Base-by-base conservation (phyloP, 1,140 invertebrate species). In the Camponotus vicinus region DNA sequence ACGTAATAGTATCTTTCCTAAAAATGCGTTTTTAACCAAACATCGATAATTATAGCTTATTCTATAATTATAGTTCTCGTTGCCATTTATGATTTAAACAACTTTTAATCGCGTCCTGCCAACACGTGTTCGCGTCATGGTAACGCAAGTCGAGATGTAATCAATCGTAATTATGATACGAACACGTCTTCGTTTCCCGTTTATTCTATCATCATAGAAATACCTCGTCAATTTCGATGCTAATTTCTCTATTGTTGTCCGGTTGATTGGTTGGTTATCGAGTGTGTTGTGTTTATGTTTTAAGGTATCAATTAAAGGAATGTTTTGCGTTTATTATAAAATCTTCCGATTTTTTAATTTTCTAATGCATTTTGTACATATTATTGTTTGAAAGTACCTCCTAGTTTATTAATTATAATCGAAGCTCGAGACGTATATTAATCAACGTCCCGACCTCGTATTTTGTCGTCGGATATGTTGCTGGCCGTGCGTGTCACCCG, bases 401-500 rank as follows among this genome's bases (percentile, higher is more conserved):
- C 1, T 59, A 59, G 15, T 42, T 63, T 18, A 61, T 45, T 45
- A 42, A 63, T 45, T 61, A 27, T 4, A 3, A 5, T 6, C 13
- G 7, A 9, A 77, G 15, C 42, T 42, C 21, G 57, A 63, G 18
- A 21, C 21, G 18, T 55, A 57, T 8, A 40, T 61, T 59, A 76
- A 76, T 76, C 55, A 49, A 83, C 42, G 32, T 76, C 55, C 45
- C 70, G 2, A 9, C 79, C 52, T 52, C 57, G 34, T 79, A 69
- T 80, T 90, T 90, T 77, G 45, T 78, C 73, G 49, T 45, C 5
- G 18, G 34, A 70, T 69, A 86, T 86, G 57, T 75, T 86, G 73
- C 71, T 67, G 71, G 77, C 49, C 37, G 59, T 84, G 77, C 84
- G 86, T 88, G 40, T 5, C 86, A 77, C 86, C 89, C 49, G 49